These are phyloP conservation scores for Melopsittacus undulatus DNA, from an alignment of 2,797 vertebrate genomes.

Conservation along the genomic window DNA sequence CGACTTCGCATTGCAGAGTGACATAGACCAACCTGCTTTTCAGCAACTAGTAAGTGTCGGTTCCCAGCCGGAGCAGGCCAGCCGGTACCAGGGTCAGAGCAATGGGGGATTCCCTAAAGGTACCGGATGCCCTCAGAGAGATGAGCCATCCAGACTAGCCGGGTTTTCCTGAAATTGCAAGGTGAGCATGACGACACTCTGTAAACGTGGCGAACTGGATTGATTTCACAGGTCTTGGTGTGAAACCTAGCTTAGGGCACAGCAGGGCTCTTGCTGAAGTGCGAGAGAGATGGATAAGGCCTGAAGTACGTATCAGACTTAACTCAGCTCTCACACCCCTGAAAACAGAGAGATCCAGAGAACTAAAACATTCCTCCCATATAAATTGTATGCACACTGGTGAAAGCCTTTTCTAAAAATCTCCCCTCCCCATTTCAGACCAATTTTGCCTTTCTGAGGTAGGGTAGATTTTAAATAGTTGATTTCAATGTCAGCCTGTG, in stretches of 20 bases:
- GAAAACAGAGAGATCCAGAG: background rate
- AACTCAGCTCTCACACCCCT: rapidly evolving
- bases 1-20: slow-evolving; percentile 96
- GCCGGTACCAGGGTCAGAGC: background rate
- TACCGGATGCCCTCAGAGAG: background rate
- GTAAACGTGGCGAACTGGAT: background rate
- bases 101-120: background rate
- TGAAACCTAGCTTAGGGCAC: background rate
- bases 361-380: background rate
- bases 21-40: slow-evolving; percentile 96
- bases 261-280: background rate
- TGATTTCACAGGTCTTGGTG: background rate
- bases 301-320: background rate
- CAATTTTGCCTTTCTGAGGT: background rate
- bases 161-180: background rate
- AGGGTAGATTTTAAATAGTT: background rate
- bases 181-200: background rate
- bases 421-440: rapidly evolving
- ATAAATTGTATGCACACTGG: background rate
- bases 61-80: slow-evolving; percentile 14
- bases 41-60: slow-evolving; percentile 91
- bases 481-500: background rate
- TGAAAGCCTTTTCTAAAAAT: background rate
- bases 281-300: background rate
- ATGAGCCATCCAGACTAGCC: background rate